Evolutionary conservation across 2,113 vertebrate species (phyloP).

Genomic region (Mirza zaza): DNA sequence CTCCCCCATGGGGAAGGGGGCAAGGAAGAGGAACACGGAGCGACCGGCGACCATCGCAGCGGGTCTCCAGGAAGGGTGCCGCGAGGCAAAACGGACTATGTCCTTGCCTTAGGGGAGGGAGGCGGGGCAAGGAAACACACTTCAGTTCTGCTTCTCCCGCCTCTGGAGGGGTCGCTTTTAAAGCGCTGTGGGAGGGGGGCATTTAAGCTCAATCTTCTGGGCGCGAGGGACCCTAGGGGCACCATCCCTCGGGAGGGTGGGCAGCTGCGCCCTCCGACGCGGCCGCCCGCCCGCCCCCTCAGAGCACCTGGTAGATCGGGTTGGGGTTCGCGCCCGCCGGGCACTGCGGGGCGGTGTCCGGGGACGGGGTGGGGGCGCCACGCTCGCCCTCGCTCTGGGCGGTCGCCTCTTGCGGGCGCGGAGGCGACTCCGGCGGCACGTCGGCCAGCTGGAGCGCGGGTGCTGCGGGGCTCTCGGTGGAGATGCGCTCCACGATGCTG

Average conservation of each 20-base stretch:
- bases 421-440: constrained; percentile 83
- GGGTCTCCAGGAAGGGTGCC: not conserved
- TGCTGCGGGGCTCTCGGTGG: constrained; percentile 90
- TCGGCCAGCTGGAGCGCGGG: constrained; percentile 83
- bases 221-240: not conserved
- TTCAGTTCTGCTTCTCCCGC: not conserved
- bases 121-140: not conserved
- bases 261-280: not conserved
- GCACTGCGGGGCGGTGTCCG: constrained; percentile 80
- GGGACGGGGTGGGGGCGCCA: constrained; percentile 82
- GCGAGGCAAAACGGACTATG: not conserved
- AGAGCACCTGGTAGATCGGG: constrained; percentile 95
- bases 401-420: constrained; percentile 78
- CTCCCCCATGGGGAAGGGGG: not conserved
- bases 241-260: not conserved
- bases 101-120: not conserved
- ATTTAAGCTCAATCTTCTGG: constrained; percentile 28
- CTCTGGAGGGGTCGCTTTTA: constrained; percentile 46
- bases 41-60: not conserved
- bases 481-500: constrained; percentile 98
- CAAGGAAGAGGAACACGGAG: not conserved
- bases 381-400: constrained; percentile 77
- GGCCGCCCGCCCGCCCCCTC: constrained; percentile 60
- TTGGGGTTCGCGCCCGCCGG: constrained; percentile 85
- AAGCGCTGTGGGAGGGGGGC: constrained; percentile 44